Percentiles rank a stretch among this genome's conserved stretches.
These are phyloP conservation scores for Neoarius graeffei DNA, from an alignment of 2,113 vertebrate species.

Conservation along the genomic window DNA sequence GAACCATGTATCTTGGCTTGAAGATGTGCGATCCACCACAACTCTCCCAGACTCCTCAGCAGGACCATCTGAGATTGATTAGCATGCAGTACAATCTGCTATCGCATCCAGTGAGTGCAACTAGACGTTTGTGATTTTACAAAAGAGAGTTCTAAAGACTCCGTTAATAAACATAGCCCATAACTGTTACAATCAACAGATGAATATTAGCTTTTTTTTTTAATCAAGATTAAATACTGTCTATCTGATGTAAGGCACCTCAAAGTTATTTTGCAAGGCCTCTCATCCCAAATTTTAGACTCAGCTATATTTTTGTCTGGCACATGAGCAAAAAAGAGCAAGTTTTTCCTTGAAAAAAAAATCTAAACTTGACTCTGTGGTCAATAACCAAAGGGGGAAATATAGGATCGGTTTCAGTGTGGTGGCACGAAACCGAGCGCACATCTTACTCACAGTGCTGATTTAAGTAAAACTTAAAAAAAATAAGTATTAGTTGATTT, in stretches of 20 bases:
- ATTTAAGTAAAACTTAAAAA: not conserved
- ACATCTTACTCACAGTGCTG: not conserved
- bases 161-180: not conserved
- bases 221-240: not conserved
- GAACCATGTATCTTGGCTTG: not conserved
- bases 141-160: not conserved
- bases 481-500: not conserved
- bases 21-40: not conserved
- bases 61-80: not conserved
- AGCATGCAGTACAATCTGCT: not conserved
- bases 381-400: slow-evolving; percentile 14
- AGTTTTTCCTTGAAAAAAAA: not conserved
- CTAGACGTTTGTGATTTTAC: no score
- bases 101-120: not conserved
- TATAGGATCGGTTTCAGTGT: slow-evolving; percentile 13
- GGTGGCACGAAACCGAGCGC: slow-evolving; percentile 14
- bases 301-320: slow-evolving; percentile 6
- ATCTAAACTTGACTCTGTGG: slow-evolving; percentile 42
- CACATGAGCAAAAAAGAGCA: not conserved
- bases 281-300: not conserved
- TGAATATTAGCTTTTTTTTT: not conserved
- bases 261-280: not conserved
- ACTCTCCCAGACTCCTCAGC: not conserved
- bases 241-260: not conserved
- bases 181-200: not conserved